phyloP scores from a whole-genome alignment of 2,888 invertebrate genomes.

The Frankliniella fusca region DNA sequence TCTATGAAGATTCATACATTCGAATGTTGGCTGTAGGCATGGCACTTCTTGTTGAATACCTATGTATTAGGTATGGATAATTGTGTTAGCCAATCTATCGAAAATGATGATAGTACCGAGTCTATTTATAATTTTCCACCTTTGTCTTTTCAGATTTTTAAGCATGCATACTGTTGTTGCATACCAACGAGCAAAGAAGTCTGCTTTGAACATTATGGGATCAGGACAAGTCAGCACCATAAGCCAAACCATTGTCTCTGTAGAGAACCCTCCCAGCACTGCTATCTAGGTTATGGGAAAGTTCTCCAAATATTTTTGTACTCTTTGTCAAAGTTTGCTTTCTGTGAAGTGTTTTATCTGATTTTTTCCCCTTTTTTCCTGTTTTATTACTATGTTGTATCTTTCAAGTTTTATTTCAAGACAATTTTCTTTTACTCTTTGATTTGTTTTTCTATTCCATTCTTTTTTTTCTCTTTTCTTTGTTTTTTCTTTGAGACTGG shows the following conservation, averaged over 20 bases:
- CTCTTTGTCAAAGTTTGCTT: background rate
- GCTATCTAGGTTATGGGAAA: background rate
- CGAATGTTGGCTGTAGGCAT: conserved; percentile 76
- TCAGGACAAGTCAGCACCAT: background rate
- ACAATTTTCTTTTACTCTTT: background rate
- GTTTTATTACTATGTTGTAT: background rate
- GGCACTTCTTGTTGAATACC: conserved; percentile 76
- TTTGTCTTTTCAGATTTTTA: conserved; percentile 61
- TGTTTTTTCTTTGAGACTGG: no score
- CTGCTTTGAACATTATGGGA: conserved; percentile 71
- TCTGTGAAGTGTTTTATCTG: background rate
- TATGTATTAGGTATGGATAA: conserved; percentile 67
- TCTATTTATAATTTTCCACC: conserved; percentile 24
- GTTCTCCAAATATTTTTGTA: background rate
- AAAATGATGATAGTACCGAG: background rate
- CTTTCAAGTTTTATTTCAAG: background rate
- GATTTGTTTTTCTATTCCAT: background rate
- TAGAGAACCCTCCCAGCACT: conserved; percentile 2
- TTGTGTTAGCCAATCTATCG: background rate
- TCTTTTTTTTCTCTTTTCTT: background rate
- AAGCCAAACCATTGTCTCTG: background rate
- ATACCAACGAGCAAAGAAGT: conserved; percentile 87
- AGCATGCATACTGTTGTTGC: conserved; percentile 83
- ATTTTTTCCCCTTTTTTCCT: background rate
- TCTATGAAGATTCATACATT: conserved; percentile 71